Evolutionary conservation across 1,140 invertebrate genomes (phyloP), one percentile per base, ranked within the genome.

Genomic region (Solenopsis fugax): DNA sequence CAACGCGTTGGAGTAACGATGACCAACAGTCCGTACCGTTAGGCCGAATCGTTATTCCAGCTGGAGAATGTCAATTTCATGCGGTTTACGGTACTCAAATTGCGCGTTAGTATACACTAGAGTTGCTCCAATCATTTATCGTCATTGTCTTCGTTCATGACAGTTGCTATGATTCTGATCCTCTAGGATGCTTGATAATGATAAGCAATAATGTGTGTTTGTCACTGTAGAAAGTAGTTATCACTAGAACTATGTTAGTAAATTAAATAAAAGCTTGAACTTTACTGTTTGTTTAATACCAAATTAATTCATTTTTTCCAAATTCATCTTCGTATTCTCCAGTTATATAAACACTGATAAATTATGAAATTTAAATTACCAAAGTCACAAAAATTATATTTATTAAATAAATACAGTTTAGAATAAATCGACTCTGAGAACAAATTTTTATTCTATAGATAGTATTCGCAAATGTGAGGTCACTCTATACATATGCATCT

Each of bases 81-180:
- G 91, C 93, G 93, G 93, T 93, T 93, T 93, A 93, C 93, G 93
- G 93, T 93, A 93, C 93, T 93, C 54, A 92, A 93, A 93, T 93
- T 93, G 90, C 92, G 91, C 89, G 91, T 93, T 92, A 92, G 87
- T 82, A 90, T 90, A 93, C 87, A 88, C 85, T 78, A 62, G 4
- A 62, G 18, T 76, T 62, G 50, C 50, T 34, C 29, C 56, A 56
- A 88, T 88, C 84, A 18, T 87, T 85, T 67, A 52, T 60, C 87
- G 48, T 86, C 58, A 71, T 81, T 81, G 77, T 81, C 34, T 81
- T 50, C 34, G 10, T 41, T 80, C 7, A 34, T 13, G 62, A 69
- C 77, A 69, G 77, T 48, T 34, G 78, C 29, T 82, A 21, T 45
- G 7, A 73, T 29, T 72, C 24, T 48, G 50, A 56, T 58, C 24